A percentile compares a stretch with the other conserved stretches of the same genome.
Evolutionary conservation across 2,797 vertebrate species (phyloP).

Genomic region (Syndactyla subalaris): DNA sequence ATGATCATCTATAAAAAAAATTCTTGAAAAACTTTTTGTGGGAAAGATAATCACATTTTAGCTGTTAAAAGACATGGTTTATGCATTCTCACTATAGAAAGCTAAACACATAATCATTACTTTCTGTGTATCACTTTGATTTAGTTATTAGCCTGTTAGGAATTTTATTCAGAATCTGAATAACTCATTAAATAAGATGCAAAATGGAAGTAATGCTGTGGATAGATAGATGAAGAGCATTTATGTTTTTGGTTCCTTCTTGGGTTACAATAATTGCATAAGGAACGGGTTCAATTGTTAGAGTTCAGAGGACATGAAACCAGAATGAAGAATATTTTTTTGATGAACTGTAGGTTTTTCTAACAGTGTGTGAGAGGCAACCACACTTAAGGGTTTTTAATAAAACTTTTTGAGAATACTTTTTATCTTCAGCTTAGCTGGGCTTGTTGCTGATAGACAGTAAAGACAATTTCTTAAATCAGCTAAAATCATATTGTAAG

Average conservation of each 20-base stretch:
- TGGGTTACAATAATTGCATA: neutral
- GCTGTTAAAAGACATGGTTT: neutral
- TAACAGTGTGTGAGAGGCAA: neutral
- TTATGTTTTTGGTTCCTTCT: neutral
- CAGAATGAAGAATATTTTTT: conserved; percentile 44
- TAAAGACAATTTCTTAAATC: neutral
- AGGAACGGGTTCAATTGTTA: neutral
- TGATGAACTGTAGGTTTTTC: conserved; percentile 3
- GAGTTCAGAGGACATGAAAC: neutral
- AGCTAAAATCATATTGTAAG: neutral
- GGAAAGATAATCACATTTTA: neutral
- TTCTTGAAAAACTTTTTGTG: neutral
- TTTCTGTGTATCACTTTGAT: neutral
- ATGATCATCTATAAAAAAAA: neutral
- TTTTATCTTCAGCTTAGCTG: conserved; percentile 20
- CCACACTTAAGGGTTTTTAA: neutral
- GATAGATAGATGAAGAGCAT: neutral
- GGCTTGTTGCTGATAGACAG: neutral
- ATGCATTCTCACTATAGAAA: neutral
- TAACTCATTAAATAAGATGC: neutral
- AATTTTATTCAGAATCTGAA: neutral
- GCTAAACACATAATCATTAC: neutral
- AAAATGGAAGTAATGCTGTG: neutral
- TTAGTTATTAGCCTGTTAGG: neutral
- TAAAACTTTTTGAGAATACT: neutral